A percentile compares a stretch with the other conserved stretches of the same genome.
These are phyloP conservation scores for Pongo abelii DNA, from an alignment of 2,113 vertebrate species.

Conservation along the genomic window DNA sequence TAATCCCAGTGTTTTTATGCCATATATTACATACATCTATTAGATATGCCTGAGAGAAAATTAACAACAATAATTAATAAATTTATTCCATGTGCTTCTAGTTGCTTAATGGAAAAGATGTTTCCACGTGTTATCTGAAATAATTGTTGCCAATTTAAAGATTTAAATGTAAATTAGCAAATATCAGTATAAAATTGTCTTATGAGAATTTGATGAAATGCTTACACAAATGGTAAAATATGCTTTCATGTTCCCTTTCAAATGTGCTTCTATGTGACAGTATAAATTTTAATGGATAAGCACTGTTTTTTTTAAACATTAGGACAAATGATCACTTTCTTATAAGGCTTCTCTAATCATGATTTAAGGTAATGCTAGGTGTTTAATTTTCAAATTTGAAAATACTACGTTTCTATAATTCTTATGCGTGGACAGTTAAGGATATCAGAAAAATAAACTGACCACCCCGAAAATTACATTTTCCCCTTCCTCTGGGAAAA, in stretches of 20 bases:
- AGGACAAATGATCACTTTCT: neutral
- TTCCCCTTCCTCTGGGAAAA: slow-evolving; percentile 30
- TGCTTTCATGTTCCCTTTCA: neutral
- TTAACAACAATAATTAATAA: neutral
- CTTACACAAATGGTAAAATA: neutral
- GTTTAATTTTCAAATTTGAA: neutral
- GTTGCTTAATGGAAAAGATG: neutral
- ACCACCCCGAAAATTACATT: slow-evolving; percentile 6
- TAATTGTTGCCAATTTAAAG: neutral
- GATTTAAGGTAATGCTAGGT: neutral
- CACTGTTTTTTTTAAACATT: neutral
- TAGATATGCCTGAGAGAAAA: neutral
- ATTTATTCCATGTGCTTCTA: neutral
- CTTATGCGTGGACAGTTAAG: neutral
- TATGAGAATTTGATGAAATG: neutral
- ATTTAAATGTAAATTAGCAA: neutral
- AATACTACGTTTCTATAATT: neutral
- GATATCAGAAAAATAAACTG: neutral
- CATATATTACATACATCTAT: neutral
- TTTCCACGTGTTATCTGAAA: neutral
- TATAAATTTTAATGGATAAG: neutral
- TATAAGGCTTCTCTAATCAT: neutral
- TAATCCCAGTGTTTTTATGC: neutral
- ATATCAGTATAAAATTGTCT: neutral
- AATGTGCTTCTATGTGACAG: neutral